These are phyloP conservation scores for Palythoa heliodiscus DNA, from an alignment of 92 coral and sea anemone species.

Conservation along the genomic window DNA sequence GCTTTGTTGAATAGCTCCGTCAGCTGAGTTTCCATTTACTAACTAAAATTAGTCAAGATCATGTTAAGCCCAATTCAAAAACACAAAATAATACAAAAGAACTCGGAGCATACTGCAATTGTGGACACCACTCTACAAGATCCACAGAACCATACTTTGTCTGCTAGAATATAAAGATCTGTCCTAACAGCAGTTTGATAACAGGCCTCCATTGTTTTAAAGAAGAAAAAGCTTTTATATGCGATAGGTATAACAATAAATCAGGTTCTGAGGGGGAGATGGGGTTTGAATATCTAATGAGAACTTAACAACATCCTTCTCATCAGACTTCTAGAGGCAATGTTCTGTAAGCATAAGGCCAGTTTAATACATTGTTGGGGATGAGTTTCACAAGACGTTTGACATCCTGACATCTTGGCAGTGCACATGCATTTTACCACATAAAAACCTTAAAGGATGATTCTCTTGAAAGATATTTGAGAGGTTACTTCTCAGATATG, in stretches of 20 bases:
- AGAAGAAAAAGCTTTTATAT: too few relatives aligned
- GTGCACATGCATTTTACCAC: too few relatives aligned
- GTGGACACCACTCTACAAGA: neutral
- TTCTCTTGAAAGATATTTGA: too few relatives aligned
- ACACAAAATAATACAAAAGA: neutral
- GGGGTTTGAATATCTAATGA: too few relatives aligned
- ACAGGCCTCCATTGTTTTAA: too few relatives aligned
- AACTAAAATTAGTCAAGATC: neutral
- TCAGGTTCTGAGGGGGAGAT: neutral
- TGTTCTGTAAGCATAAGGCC: neutral
- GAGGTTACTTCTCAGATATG: too few relatives aligned
- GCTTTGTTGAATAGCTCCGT: slow-evolving; percentile 83
- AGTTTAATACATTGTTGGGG: neutral
- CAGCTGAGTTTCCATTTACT: slow-evolving; percentile 24
- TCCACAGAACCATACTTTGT: too few relatives aligned
- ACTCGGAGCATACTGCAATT: neutral
- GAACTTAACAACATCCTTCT: neutral
- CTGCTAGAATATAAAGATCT: neutral
- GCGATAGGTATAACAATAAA: neutral
- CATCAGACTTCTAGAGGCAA: neutral
- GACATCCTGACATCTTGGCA: too few relatives aligned
- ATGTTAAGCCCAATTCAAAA: neutral
- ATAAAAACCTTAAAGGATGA: too few relatives aligned
- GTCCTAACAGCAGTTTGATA: too few relatives aligned
- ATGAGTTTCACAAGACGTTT: neutral